phyloP scores from a whole-genome alignment of 1,140 invertebrate species.

The Drosophila paulistorum region DNA sequence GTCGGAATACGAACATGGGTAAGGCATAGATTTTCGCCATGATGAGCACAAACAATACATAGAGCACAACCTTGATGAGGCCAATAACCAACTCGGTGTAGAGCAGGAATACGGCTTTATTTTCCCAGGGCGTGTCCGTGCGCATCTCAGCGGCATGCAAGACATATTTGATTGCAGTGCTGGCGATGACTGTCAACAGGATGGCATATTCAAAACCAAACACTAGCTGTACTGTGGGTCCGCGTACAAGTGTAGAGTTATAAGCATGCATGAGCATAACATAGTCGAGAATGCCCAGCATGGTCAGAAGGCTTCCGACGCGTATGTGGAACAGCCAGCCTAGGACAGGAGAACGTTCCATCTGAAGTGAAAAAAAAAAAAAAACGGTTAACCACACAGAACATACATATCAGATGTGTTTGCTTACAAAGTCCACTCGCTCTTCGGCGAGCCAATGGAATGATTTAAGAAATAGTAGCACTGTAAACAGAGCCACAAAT shows the following conservation, averaged over 20 bases:
- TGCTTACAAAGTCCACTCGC: conserved; percentile 98
- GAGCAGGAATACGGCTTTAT: conserved; percentile 98
- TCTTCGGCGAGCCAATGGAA: conserved; percentile 99
- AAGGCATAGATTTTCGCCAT: conserved; percentile 99
- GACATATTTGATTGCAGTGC: conserved; percentile 97
- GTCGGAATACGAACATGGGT: conserved; percentile 98
- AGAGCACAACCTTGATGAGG: conserved; percentile 94
- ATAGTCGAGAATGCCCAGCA: conserved; percentile 93
- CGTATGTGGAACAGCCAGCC: conserved; percentile 97
- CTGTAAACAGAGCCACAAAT: conserved; percentile 98
- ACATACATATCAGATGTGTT: too few relatives aligned
- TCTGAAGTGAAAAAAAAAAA: conserved; percentile 85
- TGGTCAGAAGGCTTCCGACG: conserved; percentile 92
- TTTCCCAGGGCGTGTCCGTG: conserved; percentile 99
- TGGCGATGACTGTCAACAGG: conserved; percentile 95
- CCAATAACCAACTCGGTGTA: conserved; percentile 99
- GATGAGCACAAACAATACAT: conserved; percentile 96
- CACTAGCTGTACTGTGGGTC: conserved; percentile 98
- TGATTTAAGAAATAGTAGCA: conserved; percentile 98
- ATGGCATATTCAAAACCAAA: conserved; percentile 99
- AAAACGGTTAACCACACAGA: background rate
- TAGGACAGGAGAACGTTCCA: conserved; percentile 99
- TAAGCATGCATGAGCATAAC: conserved; percentile 97
- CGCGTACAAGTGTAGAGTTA: conserved; percentile 95
- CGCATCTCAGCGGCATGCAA: conserved; percentile 97